These are phyloP conservation scores for Columba livia DNA, from an alignment of 2,113 vertebrate genomes.

Conservation along the genomic window DNA sequence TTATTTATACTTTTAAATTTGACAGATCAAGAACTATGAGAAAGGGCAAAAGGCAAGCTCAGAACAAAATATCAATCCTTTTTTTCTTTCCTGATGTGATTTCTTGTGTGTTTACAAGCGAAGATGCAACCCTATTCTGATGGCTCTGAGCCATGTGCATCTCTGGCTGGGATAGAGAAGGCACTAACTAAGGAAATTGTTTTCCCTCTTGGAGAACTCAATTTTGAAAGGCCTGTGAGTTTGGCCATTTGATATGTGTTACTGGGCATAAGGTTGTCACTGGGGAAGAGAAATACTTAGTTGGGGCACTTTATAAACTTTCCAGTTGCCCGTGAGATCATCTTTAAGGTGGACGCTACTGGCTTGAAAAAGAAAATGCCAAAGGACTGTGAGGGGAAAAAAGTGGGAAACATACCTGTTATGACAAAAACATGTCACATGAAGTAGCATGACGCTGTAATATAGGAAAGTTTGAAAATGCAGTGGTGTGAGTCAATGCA, in stretches of 20 bases:
- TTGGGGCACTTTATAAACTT: neutral
- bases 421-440: neutral
- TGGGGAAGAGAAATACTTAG: neutral
- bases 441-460: neutral
- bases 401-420: neutral
- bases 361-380: neutral
- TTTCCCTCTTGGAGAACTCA: neutral
- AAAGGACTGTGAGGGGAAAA: neutral
- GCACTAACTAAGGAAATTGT: neutral
- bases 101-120: neutral
- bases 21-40: neutral
- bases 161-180: neutral
- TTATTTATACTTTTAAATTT: neutral
- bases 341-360: neutral
- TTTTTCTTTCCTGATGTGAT: neutral
- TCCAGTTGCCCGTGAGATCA: neutral
- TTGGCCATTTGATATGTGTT: neutral
- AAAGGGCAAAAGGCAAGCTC: neutral
- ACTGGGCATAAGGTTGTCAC: neutral
- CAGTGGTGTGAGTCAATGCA: neutral
- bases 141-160: rapidly evolving
- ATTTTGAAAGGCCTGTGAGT: neutral
- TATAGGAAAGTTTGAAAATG: neutral
- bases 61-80: neutral
- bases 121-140: neutral